These are phyloP conservation scores for Rhinopomastus cyanomelas DNA, from an alignment of 2,113 vertebrate genomes.

Conservation along the genomic window DNA sequence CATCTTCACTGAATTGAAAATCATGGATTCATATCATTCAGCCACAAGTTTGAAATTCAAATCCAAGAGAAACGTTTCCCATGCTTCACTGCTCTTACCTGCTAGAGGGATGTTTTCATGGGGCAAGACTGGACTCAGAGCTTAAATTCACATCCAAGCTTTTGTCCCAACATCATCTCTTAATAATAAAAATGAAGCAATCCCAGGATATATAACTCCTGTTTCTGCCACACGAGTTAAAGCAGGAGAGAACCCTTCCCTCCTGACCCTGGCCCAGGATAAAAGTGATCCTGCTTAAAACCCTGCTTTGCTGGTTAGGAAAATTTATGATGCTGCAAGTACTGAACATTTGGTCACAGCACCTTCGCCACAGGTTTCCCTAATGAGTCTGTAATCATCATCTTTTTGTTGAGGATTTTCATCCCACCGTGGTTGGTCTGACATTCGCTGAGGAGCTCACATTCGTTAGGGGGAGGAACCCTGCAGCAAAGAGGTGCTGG, in stretches of 20 bases:
- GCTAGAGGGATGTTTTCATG: background rate
- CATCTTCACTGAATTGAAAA: background rate
- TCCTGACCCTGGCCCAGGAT: conserved; percentile 9
- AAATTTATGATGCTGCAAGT: conserved; percentile 59
- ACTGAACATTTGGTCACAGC: conserved; percentile 50
- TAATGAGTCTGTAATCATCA: conserved; percentile 60
- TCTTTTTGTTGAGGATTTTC: conserved; percentile 26
- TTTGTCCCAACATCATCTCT: conserved; percentile 13
- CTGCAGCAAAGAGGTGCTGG: background rate
- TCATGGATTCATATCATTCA: background rate
- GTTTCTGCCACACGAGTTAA: background rate
- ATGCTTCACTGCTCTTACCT: background rate
- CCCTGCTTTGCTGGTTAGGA: conserved; percentile 41
- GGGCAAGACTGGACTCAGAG: background rate
- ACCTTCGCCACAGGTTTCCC: conserved; percentile 30
- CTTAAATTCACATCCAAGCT: background rate
- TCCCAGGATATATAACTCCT: background rate
- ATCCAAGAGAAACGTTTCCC: background rate
- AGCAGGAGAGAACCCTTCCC: background rate
- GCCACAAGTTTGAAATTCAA: background rate
- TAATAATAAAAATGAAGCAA: background rate
- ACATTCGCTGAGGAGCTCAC: background rate
- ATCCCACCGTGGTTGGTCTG: background rate
- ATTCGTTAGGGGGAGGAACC: background rate
- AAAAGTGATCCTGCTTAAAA: conserved; percentile 9